Evolutionary conservation across 2,797 vertebrate species (phyloP), one percentile per base, ranked within the genome.

Genomic region (Chaunax sp.): DNA sequence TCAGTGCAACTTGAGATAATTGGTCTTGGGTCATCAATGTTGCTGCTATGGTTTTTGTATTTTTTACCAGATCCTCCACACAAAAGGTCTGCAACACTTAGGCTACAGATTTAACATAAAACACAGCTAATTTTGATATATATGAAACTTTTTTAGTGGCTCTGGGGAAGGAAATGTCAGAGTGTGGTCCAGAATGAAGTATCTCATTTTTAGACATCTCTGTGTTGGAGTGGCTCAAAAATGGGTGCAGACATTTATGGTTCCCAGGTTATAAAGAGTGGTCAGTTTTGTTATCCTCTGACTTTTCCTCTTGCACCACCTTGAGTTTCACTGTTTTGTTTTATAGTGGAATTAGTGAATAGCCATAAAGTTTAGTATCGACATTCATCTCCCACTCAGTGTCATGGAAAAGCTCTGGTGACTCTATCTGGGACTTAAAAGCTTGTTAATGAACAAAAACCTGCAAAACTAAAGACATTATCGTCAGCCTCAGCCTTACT

Each of bases 11-110:
- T 54, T 26, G 25, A 64, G 61, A 58, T 76, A 77, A 83, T 77
- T 78, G 58, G 14, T 64, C 41, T 50, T 28, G 63, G 81, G 73
- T 87, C 82, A 75, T 69, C 60, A 60, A 5, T 59, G 62, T 65
- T 63, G 56, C 45, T 46, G 55, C 44, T 67, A 10, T 57, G 10
- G 38, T 49, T 62, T 55, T 63, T 50, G 61, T 72, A 46, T 70
- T 77, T 70, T 77, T 64, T 2, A 51, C 10, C 16, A 26, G 16
- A 40, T 65, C 15, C 15, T 45, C 10, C 14, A 47, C n/a, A 44
- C 22, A 55, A 44, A 55, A 47, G 35, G 23, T 22, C n/a, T 5
- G 8, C 2, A 1, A 50, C 45, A 61, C 28, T 19, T 46, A 15
- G 4, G 14, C 5, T 26, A 35, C 33, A 35, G 11, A 38, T n/a